These are phyloP conservation scores for Dynastes grantii DNA, from an alignment of 2,888 invertebrate species.

Conservation along the genomic window DNA sequence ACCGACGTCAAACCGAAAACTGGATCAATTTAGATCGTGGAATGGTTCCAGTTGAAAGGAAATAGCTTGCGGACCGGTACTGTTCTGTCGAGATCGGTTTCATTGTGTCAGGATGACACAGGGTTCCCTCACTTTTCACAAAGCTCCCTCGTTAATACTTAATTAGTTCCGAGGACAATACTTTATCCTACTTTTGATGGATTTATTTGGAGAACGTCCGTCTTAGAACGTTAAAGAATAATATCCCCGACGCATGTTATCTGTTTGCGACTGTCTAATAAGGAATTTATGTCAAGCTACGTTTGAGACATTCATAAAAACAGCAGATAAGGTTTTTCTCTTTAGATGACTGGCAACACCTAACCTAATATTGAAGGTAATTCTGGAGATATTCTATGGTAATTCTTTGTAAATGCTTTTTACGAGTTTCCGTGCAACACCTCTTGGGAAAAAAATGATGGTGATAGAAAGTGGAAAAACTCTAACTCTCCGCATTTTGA, in stretches of 20 bases:
- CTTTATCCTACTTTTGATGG: slow-evolving; percentile 24
- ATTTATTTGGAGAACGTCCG: slow-evolving; percentile 12
- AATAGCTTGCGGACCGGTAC: slow-evolving; percentile 26
- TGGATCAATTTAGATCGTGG: slow-evolving; percentile 37
- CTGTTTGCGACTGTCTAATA: too few relatives aligned
- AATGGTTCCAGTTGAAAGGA: slow-evolving; percentile 29
- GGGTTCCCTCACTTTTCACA: slow-evolving; percentile 10
- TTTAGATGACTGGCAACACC: too few relatives aligned
- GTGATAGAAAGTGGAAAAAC: too few relatives aligned
- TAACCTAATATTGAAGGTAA: too few relatives aligned
- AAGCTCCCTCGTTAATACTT: slow-evolving; percentile 33
- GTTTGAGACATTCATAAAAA: too few relatives aligned
- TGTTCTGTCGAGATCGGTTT: slow-evolving; percentile 26
- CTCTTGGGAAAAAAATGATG: too few relatives aligned
- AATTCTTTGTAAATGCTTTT: too few relatives aligned
- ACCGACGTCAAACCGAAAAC: slow-evolving; percentile 44
- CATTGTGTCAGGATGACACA: slow-evolving; percentile 20
- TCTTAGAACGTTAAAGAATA: not conserved
- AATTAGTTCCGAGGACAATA: slow-evolving; percentile 33
- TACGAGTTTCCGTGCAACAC: too few relatives aligned
- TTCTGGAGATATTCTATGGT: too few relatives aligned
- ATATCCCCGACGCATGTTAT: not conserved
- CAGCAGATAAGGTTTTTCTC: too few relatives aligned
- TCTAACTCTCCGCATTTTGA: too few relatives aligned
- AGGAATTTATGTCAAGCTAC: too few relatives aligned